Base-by-base conservation (phyloP, 2,113 vertebrate species). In the Nematolebias whitei region DNA sequence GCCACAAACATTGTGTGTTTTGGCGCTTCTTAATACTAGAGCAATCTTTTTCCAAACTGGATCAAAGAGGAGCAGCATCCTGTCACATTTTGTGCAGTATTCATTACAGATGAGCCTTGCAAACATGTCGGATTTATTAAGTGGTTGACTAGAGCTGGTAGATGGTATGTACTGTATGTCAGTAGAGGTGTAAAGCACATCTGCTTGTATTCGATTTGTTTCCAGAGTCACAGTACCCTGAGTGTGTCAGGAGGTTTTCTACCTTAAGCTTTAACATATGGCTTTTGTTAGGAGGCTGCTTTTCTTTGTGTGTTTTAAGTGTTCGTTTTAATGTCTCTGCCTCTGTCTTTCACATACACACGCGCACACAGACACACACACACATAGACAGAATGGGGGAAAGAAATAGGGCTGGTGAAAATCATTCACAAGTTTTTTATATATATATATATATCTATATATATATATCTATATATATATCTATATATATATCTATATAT, bases 251-350 rank as follows among this genome's bases (percentile, higher is more conserved):
- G 51, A 83, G 87, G 84, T 85, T 63, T 61, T 55, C 74, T 14
- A 80, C 51, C 84, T 87, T 70, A 19, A 75, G 75, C 82, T 80
- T 75, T 74, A 35, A 89, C 92, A 91, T 85, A 71, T 93, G 92
- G 87, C 85, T 92, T 92, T 86, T 92, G 92, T 94, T 94, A 92
- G 81, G 73, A 79, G 87, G 75, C 72, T 78, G 66, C 72, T 66
- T 80, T 53, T 61, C 59, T 80, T 23, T 56, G 15, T 74, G 62
- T 64, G 13, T 62, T 70, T 55, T 68, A 29, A 59, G 32, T 53
- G 69, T 74, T 61, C 65, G 60, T 74, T 68, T 74, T 57, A 77
- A 68, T 69, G 67, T 76, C 56, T 67, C 51, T 78, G 63, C 71
- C 56, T 68, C 53, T 71, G 45, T 70, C 52, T 71, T 68, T 71